Base-by-base conservation (phyloP, 1,140 invertebrate genomes). In the Epicauta chinensis region DNA sequence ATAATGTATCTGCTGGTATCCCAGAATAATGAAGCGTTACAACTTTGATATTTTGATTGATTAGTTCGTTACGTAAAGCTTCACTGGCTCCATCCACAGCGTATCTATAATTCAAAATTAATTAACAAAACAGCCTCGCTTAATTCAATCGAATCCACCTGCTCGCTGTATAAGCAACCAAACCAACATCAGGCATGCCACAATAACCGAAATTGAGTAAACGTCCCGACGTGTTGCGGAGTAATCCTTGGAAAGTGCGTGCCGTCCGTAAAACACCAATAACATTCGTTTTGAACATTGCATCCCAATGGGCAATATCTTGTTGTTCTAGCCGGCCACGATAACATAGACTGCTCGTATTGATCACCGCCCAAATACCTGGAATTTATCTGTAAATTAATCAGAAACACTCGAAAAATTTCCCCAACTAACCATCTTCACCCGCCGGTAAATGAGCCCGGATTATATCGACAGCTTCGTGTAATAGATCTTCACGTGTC, bases 311-410 rank as follows among this genome's bases (percentile, higher is more conserved):
- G 1, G 79, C 71, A 1, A 84, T 80, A 47, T 87, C 81, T 61
- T 89, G 87, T 44, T 75, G 76, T 47, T 85, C 83, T 23, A 86
- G 76, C 16, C 79, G 71, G n/a, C 83, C 79, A 48, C 81, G 73
- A 67, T 84, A 76, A 42, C 82, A 79, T 53, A 81, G 77, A 10
- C 87, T 87, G 9, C 83, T 85, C 1, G 87, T 89, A 66, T 89
- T 87, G 36, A 91, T 81, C 2, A 91, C 84, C 29, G 86, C 86
- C 81, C 85, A 87, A 44, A 91, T 77, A 56, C 87, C 87, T 87
- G 63, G 16, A 75, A 73, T 36, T n/a, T 6, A 35, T 46, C 13
- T n/a, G 51, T 45, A 44, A 58, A 55, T 53, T 16, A 41, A 53
- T 51, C 49, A 54, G 2, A 42, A 3, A 11, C 4, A 11, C n/a